These are phyloP conservation scores for Aplocera efformata DNA, from an alignment of 2,888 invertebrate genomes.

Conservation along the genomic window DNA sequence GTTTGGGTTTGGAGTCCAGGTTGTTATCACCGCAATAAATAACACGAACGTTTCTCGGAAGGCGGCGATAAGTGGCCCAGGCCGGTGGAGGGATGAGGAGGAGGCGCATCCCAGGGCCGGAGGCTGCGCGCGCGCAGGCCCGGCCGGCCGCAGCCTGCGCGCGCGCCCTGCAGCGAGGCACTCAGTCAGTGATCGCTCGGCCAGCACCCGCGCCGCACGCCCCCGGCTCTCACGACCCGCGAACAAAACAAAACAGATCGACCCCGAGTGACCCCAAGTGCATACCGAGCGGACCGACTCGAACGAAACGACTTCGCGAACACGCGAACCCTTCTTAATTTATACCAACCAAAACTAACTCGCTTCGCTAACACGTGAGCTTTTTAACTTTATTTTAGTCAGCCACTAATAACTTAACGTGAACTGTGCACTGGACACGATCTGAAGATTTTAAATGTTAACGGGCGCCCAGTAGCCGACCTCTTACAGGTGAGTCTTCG, in stretches of 20 bases:
- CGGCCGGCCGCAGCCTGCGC: conserved; percentile 9
- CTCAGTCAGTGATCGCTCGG: conserved; percentile 62
- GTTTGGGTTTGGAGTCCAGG: conserved; percentile 16
- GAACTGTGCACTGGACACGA: conserved; percentile 48
- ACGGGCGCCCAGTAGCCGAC: conserved; percentile 37
- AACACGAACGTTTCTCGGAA: conserved; percentile 58
- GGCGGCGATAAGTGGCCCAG: conserved; percentile 36
- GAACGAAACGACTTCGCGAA: conserved; percentile 70
- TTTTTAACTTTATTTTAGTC: conserved; percentile 39
- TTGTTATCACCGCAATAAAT: conserved; percentile 43
- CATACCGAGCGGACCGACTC: conserved; percentile 60
- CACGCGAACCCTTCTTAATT: conserved; percentile 34
- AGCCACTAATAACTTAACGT: conserved; percentile 53
- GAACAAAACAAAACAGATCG: conserved; percentile 49
- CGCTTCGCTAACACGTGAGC: conserved; percentile 58
- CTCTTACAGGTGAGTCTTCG: conserved; percentile 57
- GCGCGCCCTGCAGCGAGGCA: conserved; percentile 8
- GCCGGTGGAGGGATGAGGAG: conserved; percentile 32
- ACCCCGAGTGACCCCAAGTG: conserved; percentile 71
- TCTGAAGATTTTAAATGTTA: conserved; percentile 42
- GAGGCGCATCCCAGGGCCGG: conserved; percentile 14
- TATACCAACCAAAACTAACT: conserved; percentile 49
- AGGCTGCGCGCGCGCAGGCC: conserved; percentile 25
- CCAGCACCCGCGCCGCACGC: conserved; percentile 55
- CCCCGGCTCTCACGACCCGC: conserved; percentile 32